These are phyloP conservation scores for Paedocypris sp. DNA, from an alignment of 2,113 vertebrate genomes.

Conservation along the genomic window DNA sequence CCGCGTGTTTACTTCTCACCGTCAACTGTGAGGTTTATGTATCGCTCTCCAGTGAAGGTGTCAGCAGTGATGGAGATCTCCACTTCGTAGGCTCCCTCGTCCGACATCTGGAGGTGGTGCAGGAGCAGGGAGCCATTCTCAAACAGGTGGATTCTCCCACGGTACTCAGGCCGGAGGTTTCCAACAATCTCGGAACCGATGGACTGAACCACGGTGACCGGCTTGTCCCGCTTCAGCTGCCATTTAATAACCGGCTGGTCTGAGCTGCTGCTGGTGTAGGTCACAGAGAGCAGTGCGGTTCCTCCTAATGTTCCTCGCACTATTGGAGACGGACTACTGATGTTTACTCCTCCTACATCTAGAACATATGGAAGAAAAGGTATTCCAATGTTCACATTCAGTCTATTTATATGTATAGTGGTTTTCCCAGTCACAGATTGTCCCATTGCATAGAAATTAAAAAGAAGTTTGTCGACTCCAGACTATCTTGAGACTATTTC, in stretches of 20 bases:
- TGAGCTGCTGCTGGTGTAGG: conserved; percentile 74
- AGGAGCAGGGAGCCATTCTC: conserved; percentile 89
- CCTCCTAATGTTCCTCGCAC: conserved; percentile 72
- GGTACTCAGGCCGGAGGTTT: conserved; percentile 77
- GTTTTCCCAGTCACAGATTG: no score
- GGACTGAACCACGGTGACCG: conserved; percentile 84
- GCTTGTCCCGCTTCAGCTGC: conserved; percentile 82
- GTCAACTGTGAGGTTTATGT: conserved; percentile 85
- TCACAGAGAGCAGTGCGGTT: conserved; percentile 78
- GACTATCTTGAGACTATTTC: no score
- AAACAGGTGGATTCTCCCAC: conserved; percentile 81
- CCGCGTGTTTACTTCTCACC: conserved; percentile 58
- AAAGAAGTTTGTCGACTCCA: no score
- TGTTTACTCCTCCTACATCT: conserved; percentile 73
- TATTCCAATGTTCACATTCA: background rate
- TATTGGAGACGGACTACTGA: conserved; percentile 72
- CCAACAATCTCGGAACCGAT: conserved; percentile 88
- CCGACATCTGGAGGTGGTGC: conserved; percentile 72
- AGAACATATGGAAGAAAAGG: background rate
- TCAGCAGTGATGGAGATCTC: conserved; percentile 96
- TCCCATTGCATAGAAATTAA: no score
- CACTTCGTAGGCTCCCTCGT: conserved; percentile 84
- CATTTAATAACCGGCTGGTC: conserved; percentile 94
- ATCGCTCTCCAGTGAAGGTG: conserved; percentile 82
- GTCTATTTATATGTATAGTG: no score